Evolutionary conservation across 2,113 vertebrate species (phyloP).

Genomic region (Bombycilla garrulus): DNA sequence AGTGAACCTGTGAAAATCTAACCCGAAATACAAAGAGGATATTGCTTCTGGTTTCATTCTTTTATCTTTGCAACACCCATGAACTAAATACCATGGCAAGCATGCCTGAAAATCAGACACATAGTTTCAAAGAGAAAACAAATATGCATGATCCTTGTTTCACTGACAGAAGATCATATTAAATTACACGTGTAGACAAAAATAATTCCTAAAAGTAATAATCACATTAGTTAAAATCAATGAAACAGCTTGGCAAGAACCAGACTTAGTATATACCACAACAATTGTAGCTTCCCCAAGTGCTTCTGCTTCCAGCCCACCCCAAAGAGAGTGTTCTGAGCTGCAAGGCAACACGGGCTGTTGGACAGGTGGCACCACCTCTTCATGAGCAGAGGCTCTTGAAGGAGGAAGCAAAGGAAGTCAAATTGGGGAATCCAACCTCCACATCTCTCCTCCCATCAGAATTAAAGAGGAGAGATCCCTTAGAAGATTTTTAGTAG

Average conservation of each 20-base stretch:
- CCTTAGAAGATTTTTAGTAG: neutral
- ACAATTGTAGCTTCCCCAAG: neutral
- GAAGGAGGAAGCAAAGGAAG: neutral
- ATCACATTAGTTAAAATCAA: neutral
- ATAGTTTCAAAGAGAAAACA: neutral
- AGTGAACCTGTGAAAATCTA: neutral
- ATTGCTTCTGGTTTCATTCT: neutral
- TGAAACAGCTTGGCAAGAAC: neutral
- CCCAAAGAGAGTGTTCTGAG: fast-evolving
- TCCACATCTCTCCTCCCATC: neutral
- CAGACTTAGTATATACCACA: neutral
- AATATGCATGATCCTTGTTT: neutral
- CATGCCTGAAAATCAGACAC: neutral
- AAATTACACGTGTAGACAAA: neutral
- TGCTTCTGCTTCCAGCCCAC: neutral
- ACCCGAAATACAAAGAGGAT: neutral
- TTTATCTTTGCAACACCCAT: neutral
- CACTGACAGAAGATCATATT: neutral
- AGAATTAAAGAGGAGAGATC: neutral
- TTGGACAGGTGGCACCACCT: neutral
- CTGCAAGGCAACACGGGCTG: neutral
- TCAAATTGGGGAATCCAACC: neutral
- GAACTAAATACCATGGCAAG: neutral
- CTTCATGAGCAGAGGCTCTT: neutral
- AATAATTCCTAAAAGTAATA: neutral